Evolutionary conservation across 2,888 invertebrate species (phyloP), one percentile per base, ranked within the genome.

Genomic region (Melinopterus prodromus): DNA sequence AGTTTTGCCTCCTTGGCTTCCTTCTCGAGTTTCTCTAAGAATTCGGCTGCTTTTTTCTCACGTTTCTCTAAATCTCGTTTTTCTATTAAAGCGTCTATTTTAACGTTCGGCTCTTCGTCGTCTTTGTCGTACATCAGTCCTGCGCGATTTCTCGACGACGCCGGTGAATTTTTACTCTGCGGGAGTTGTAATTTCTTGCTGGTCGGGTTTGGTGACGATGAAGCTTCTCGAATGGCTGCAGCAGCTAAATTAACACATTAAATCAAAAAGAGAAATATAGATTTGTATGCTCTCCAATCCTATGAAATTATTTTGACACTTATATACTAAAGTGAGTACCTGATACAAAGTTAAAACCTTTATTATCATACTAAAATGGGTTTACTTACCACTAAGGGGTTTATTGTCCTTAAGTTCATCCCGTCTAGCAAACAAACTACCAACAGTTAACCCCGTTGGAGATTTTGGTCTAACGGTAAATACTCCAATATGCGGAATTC

Each of bases 381-480:
- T 36, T 71, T 36, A 77, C 12, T 79, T 83, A 88, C 88, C 88
- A 86, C 85, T 86, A 77, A 86, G 78, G 78, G 86, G 83, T 38
- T 85, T 83, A 69, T 86, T 84, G 78, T 84, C 79, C 70, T 83
- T 78, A 76, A 86, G 84, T 78, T 91, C 88, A 84, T 91, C 90
- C 83, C 90, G 85, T 86, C 90, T 90, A 0, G 92, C 92, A 90
- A 95, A 95, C 83, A 94, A 89, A 83, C 92, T 92, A 0, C 95
- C 95, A 0, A 92, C 90, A 7, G 89, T 88, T 85, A 94, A 91
- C 79, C 88, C 86, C 71, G 93, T 92, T 0, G 93, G 91, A 0
- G 92, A 92, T 77, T 91, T 88, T 69, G 92, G 91, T 78, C 91
- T 90, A 15, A 93, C 81, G 69, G 87, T 87, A 83, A 92, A 92